Percentiles rank a stretch among this genome's conserved stretches.
Evolutionary conservation across 2,888 invertebrate genomes (phyloP).

Genomic region (Lasioglossum leucozonium): DNA sequence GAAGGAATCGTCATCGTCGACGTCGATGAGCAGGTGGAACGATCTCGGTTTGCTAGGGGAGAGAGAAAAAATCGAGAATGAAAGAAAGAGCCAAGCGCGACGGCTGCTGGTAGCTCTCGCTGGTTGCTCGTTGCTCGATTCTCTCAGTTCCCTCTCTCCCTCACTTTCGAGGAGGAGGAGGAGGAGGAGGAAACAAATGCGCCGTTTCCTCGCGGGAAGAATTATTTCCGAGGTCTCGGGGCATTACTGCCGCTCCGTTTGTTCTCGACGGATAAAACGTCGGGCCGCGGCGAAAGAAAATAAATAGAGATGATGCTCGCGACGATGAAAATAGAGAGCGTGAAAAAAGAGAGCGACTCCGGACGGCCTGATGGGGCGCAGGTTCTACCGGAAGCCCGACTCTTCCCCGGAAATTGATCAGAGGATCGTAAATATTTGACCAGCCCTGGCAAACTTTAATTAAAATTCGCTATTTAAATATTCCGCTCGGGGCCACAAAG

Average conservation of each 20-base stretch:
- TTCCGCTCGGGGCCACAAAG: slow-evolving; percentile 44
- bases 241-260: slow-evolving; percentile 60
- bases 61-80: background rate
- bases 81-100: background rate
- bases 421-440: slow-evolving; percentile 65
- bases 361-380: background rate
- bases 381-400: background rate
- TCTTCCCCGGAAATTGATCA: slow-evolving; percentile 56
- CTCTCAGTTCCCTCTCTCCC: background rate
- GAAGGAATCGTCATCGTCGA: background rate
- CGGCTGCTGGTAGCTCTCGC: slow-evolving; percentile 12
- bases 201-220: slow-evolving; percentile 43
- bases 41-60: slow-evolving; percentile 11
- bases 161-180: background rate
- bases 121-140: background rate
- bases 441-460: slow-evolving; percentile 54
- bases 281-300: slow-evolving; percentile 41
- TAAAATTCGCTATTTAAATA: slow-evolving; percentile 67
- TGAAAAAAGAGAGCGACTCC: background rate
- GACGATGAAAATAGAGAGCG: slow-evolving; percentile 21
- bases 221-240: slow-evolving; percentile 48
- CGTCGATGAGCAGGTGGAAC: slow-evolving; percentile 14
- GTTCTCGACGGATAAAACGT: slow-evolving; percentile 53
- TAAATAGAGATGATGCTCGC: slow-evolving; percentile 47
- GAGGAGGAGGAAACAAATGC: slow-evolving; percentile 38